A percentile compares a stretch with the other conserved stretches of the same genome.
These are phyloP conservation scores for Sebastes alutus DNA, from an alignment of 2,797 vertebrate species.

Conservation along the genomic window DNA sequence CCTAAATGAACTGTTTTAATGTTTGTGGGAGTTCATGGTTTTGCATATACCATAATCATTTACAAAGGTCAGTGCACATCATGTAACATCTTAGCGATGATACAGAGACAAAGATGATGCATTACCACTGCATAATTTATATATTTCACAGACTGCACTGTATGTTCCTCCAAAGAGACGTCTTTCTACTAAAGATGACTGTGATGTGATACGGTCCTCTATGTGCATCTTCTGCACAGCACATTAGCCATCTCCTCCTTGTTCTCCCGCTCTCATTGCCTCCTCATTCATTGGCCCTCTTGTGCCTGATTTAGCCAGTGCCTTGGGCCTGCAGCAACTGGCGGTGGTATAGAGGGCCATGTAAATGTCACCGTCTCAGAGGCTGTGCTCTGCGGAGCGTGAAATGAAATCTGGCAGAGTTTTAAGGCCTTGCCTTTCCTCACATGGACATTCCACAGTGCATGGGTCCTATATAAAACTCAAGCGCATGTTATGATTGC, in stretches of 20 bases:
- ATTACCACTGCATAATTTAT: constrained; percentile 26
- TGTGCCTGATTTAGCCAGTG: constrained; percentile 82
- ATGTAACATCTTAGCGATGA: not conserved
- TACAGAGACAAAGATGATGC: not conserved
- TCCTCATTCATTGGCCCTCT: constrained; percentile 70
- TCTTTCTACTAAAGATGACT: not conserved
- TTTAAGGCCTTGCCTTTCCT: constrained; percentile 82
- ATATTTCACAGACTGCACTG: not conserved
- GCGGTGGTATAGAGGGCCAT: constrained; percentile 79
- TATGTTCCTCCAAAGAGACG: not conserved
- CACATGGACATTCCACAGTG: constrained; percentile 70
- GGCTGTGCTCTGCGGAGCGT: constrained; percentile 89
- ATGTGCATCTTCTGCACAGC: constrained; percentile 29
- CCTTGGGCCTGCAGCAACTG: constrained; percentile 83
- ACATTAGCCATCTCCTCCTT: constrained; percentile 55
- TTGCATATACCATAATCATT: constrained; percentile 10
- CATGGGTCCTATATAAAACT: constrained; percentile 67
- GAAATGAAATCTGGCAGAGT: constrained; percentile 93
- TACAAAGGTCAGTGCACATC: constrained; percentile 7
- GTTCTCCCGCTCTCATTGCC: constrained; percentile 47
- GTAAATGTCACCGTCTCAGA: constrained; percentile 87
- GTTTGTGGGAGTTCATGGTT: not conserved
- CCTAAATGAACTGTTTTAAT: constrained; percentile 9
- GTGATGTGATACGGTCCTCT: constrained; percentile 3
- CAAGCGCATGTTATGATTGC: constrained; percentile 73